These are phyloP conservation scores for Hydraecia micacea DNA, from an alignment of 2,888 invertebrate species.

Conservation along the genomic window DNA sequence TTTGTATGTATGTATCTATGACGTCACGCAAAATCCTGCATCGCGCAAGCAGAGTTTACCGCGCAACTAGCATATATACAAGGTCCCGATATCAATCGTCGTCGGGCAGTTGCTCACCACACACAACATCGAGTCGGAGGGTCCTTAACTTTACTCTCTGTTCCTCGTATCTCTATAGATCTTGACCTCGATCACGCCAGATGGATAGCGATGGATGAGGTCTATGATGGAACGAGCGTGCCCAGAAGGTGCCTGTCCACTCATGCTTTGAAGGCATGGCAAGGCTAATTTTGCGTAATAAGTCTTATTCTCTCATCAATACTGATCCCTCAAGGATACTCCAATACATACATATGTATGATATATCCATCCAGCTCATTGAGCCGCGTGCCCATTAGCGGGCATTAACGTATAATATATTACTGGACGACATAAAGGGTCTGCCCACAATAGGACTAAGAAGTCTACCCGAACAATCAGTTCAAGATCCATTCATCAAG, in stretches of 20 bases:
- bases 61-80: no score
- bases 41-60: no score
- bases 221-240: neutral
- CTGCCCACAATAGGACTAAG: slow-evolving; percentile 8
- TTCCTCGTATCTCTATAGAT: no score
- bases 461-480: slow-evolving; percentile 23
- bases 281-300: neutral
- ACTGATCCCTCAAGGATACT: neutral
- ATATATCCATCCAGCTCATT: slow-evolving; percentile 12
- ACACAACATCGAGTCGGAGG: no score
- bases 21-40: no score
- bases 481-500: slow-evolving; percentile 20
- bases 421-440: slow-evolving; percentile 1
- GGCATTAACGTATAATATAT: slow-evolving; percentile 29
- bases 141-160: no score
- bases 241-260: neutral
- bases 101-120: no score
- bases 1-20: no score
- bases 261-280: neutral
- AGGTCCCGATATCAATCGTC: no score
- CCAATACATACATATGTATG: slow-evolving; percentile 11
- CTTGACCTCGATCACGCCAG: neutral
- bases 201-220: neutral
- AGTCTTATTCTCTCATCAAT: neutral
- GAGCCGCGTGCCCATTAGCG: slow-evolving; percentile 28